phyloP scores from a whole-genome alignment of 2,888 invertebrate genomes.

The Epinotia demarniana region DNA sequence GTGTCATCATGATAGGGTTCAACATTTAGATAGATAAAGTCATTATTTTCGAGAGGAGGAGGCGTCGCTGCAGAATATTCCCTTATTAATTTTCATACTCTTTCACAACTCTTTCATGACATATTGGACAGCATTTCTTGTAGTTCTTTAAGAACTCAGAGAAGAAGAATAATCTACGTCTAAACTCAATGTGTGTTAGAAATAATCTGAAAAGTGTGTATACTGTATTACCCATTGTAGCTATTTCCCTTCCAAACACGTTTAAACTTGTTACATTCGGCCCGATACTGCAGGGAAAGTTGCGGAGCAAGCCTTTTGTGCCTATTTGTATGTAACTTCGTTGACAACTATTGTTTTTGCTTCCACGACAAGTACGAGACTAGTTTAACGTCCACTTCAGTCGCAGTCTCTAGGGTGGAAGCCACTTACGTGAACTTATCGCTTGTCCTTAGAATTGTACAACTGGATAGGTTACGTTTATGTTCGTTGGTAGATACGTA shows the following conservation, averaged over 20 bases:
- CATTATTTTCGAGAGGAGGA: too few species aligned
- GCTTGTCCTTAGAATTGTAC: background rate
- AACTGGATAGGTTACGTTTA: background rate
- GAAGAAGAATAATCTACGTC: background rate
- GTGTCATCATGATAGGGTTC: too few species aligned
- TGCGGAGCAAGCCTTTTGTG: background rate
- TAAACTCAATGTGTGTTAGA: slow-evolving; percentile 2
- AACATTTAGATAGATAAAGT: too few species aligned
- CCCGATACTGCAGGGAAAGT: background rate
- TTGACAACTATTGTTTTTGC: slow-evolving; percentile 20
- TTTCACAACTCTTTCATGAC: background rate
- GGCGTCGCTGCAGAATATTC: too few species aligned
- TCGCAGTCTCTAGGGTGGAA: background rate
- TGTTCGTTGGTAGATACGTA: too few species aligned
- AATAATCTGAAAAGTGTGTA: background rate
- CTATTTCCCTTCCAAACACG: slow-evolving; percentile 2
- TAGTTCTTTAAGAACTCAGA: background rate
- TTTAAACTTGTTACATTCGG: slow-evolving; percentile 19
- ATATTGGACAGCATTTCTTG: background rate
- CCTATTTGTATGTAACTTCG: background rate
- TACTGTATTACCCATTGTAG: background rate
- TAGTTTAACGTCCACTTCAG: background rate
- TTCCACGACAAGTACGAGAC: background rate
- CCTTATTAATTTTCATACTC: background rate
- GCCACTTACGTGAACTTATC: background rate